A percentile compares a stretch with the other conserved stretches of the same genome.
Conservation (phyloP, 53 echinoderm and acorn worm species). For the Actinopyga echinites region DNA sequence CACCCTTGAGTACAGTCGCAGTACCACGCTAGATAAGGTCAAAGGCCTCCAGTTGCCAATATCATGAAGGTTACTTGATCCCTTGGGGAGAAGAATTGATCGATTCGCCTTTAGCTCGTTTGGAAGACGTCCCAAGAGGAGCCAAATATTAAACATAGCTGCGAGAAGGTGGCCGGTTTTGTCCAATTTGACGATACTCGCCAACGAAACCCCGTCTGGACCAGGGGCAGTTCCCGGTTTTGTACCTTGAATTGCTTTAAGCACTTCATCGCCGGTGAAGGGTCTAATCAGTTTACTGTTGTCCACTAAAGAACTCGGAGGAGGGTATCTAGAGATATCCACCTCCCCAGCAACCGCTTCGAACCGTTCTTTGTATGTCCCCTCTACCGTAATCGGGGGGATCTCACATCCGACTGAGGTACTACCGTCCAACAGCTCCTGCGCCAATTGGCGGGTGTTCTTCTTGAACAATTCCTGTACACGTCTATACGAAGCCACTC, state of each 20-base stretch:
- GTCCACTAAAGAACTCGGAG: neutral
- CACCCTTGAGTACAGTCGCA: neutral
- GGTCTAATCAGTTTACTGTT: neutral
- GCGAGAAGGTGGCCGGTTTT: neutral
- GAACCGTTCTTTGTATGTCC: neutral
- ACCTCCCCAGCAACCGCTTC: neutral
- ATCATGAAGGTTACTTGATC: neutral
- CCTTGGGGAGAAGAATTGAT: neutral
- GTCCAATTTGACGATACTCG: neutral
- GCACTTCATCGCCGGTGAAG: neutral
- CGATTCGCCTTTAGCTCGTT: neutral
- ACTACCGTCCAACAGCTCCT: neutral
- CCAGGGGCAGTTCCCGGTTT: neutral
- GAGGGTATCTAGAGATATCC: neutral
- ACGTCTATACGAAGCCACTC: neutral
- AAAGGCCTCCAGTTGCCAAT: constrained; percentile 10
- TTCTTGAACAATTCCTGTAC: constrained; percentile 5
- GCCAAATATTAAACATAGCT: constrained; percentile 2
- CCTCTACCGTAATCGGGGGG: neutral
- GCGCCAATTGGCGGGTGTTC: neutral
- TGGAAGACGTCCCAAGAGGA: neutral
- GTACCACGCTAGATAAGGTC: neutral
- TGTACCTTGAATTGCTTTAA: neutral
- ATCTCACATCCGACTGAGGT: neutral
- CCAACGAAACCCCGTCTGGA: neutral